These are phyloP conservation scores for Chloroceryle aenea DNA, from an alignment of 2,113 vertebrate species.

Conservation along the genomic window DNA sequence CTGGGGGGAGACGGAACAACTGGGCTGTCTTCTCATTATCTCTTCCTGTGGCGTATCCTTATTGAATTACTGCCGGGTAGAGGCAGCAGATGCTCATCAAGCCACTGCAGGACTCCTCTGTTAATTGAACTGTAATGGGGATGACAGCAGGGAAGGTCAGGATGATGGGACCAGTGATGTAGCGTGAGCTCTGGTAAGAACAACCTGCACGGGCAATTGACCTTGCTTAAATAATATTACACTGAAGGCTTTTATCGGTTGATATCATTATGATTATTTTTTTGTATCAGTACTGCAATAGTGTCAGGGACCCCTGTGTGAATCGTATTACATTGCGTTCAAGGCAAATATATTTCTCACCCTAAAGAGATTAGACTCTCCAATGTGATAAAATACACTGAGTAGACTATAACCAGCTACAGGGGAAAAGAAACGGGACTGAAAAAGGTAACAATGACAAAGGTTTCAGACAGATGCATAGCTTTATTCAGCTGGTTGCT, in stretches of 20 bases:
- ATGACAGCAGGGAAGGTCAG: conserved; percentile 89
- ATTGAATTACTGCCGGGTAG: conserved; percentile 92
- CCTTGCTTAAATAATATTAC: conserved; percentile 36
- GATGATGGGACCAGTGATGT: conserved; percentile 78
- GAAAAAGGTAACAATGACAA: neutral
- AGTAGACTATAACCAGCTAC: neutral
- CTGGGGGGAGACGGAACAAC: conserved; percentile 73
- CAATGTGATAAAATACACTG: neutral
- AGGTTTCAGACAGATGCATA: neutral
- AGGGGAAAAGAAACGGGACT: neutral
- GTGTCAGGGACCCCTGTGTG: neutral
- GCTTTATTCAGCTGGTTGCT: neutral
- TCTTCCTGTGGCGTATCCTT: conserved; percentile 77
- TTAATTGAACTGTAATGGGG: conserved; percentile 94
- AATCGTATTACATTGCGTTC: neutral
- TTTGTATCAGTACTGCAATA: neutral
- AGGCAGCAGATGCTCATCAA: conserved; percentile 89
- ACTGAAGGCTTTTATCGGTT: conserved; percentile 2
- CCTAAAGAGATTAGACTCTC: conserved; percentile 1
- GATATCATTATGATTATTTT: conserved; percentile 5
- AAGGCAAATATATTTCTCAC: neutral
- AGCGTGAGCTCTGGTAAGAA: conserved; percentile 72
- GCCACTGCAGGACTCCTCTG: conserved; percentile 80
- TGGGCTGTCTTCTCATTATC: conserved; percentile 80
- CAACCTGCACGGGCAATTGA: conserved; percentile 58